Evolutionary conservation across 2,888 invertebrate genomes (phyloP).

Genomic region (Coleophora flavipennella): DNA sequence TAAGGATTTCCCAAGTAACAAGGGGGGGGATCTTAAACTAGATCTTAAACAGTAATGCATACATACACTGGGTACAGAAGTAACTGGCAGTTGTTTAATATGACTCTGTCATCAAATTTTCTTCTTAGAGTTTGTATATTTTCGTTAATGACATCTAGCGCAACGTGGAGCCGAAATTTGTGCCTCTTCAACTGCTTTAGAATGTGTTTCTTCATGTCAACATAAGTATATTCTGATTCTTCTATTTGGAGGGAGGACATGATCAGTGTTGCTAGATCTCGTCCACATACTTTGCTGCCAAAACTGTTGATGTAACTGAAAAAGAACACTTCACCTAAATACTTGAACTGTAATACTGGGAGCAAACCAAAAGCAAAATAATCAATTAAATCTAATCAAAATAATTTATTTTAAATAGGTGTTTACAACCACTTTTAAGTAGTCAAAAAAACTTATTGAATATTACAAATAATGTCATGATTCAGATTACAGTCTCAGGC

Average conservation of each 20-base stretch:
- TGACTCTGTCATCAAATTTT: slow-evolving; percentile 64
- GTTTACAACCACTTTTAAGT: no score
- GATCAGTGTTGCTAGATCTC: slow-evolving; percentile 48
- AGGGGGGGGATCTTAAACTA: no score
- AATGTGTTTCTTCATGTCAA: slow-evolving; percentile 17
- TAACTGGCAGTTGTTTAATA: slow-evolving; percentile 75
- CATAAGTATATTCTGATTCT: slow-evolving; percentile 3
- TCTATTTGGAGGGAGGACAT: slow-evolving; percentile 28
- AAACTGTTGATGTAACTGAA: slow-evolving; percentile 70
- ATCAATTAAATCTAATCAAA: no score
- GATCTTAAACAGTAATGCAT: slow-evolving; percentile 6
- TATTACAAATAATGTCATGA: no score
- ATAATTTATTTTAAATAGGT: no score
- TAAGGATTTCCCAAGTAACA: no score
- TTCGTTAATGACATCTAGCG: slow-evolving; percentile 71
- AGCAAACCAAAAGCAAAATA: no score
- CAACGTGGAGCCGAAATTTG: slow-evolving; percentile 76
- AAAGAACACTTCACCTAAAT: no score
- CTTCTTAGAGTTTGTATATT: slow-evolving; percentile 71
- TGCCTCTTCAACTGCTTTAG: slow-evolving; percentile 63
- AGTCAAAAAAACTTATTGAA: no score
- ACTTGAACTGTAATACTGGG: no score
- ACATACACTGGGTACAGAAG: slow-evolving; percentile 80
- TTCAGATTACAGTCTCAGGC: no score
- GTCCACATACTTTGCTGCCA: slow-evolving; percentile 62